A percentile compares a stretch with the other conserved stretches of the same genome.
phyloP scores from a whole-genome alignment of 1,140 invertebrate genomes.

The Dreissena polymorpha region DNA sequence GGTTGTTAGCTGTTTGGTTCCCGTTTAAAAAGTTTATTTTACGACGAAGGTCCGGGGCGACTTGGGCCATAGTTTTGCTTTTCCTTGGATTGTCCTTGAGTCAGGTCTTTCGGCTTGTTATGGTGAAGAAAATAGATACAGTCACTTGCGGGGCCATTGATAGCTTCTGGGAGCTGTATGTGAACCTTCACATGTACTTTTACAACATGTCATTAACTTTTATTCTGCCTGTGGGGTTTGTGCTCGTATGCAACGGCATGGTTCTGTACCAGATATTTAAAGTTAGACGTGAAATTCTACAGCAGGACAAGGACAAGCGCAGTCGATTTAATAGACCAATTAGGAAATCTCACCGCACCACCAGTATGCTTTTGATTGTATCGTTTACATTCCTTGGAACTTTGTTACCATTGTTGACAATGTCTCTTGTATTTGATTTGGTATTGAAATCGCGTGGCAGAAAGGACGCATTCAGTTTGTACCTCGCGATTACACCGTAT shows the following conservation, averaged over 20 bases:
- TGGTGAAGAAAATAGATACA: conserved; percentile 52
- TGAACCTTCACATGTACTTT: conserved; percentile 27
- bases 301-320: conserved; percentile 47
- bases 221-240: conserved; percentile 9
- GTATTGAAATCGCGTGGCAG: conserved; percentile 15
- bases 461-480: conserved; percentile 8
- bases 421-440: conserved; percentile 63
- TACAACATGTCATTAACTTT: conserved; percentile 18
- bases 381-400: conserved; percentile 72
- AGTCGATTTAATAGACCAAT: background rate
- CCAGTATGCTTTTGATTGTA: conserved; percentile 73
- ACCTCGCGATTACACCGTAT: conserved; percentile 58
- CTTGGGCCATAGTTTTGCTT: conserved; percentile 54
- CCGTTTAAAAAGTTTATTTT: conserved; percentile 64
- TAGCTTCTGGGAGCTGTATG: conserved; percentile 5
- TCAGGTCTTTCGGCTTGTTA: conserved; percentile 68
- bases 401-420: conserved; percentile 66
- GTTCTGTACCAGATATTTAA: conserved; percentile 70
- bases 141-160: background rate
- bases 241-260: conserved; percentile 63
- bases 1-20: conserved; percentile 68
- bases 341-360: conserved; percentile 67
- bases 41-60: conserved; percentile 59
- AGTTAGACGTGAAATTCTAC: conserved; percentile 55
- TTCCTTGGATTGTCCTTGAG: conserved; percentile 65